Conservation (phyloP, 2,888 invertebrate genomes). For the Megaustenia siamemsis region DNA sequence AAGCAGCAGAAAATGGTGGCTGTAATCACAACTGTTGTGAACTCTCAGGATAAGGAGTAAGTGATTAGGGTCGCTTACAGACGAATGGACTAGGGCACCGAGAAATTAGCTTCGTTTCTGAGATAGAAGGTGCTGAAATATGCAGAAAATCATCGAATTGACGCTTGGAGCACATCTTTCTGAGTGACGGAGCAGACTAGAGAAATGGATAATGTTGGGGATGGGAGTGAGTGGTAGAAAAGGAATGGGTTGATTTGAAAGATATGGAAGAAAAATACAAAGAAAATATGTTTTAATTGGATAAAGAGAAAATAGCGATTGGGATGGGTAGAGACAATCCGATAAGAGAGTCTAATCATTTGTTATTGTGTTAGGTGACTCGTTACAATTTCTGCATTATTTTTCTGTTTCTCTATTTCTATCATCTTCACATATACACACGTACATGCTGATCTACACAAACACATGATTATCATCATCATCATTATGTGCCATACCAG, state of each 20-base stretch:
- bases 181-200: not conserved
- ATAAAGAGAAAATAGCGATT: no score
- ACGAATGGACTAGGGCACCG: slow-evolving; percentile 25
- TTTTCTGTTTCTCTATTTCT: no score
- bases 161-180: not conserved
- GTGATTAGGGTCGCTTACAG: slow-evolving; percentile 27
- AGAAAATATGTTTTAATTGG: no score
- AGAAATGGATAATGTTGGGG: not conserved
- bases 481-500: no score
- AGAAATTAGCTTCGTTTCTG: slow-evolving; percentile 41
- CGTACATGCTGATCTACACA: no score
- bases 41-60: slow-evolving; percentile 1
- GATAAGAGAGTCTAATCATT: no score
- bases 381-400: no score
- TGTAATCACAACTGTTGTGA: slow-evolving; percentile 21
- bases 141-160: slow-evolving; percentile 29
- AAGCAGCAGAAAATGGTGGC: not conserved
- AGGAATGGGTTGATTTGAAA: not conserved
- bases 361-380: no score
- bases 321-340: no score
- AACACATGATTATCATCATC: no score
- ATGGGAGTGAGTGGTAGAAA: not conserved
- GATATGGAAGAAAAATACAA: not conserved
- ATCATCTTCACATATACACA: no score
- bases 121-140: slow-evolving; percentile 17